These are phyloP conservation scores for Azemiops feae DNA, from an alignment of 2,113 vertebrate species.

Conservation along the genomic window DNA sequence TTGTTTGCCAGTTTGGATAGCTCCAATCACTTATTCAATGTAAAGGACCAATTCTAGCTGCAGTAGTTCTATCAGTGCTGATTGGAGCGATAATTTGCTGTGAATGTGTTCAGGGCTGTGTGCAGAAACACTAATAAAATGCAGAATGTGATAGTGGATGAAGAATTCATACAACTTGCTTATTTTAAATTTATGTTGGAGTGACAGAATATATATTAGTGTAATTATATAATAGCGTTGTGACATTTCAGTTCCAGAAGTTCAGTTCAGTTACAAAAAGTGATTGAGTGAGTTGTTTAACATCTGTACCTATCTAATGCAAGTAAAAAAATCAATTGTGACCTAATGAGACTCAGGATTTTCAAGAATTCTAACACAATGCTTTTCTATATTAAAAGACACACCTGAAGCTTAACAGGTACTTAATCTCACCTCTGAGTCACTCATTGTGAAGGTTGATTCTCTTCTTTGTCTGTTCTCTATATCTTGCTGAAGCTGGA, in stretches of 20 bases:
- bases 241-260: not conserved
- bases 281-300: not conserved
- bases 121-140: not conserved
- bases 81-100: not conserved
- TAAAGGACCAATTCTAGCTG: not conserved
- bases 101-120: not conserved
- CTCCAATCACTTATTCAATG: not conserved
- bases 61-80: not conserved
- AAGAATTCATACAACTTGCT: not conserved
- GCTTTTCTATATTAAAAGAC: conserved; percentile 5
- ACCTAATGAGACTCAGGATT: not conserved
- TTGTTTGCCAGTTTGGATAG: not conserved
- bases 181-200: not conserved
- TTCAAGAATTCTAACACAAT: not conserved
- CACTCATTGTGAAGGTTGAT: conserved; percentile 71
- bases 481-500: conserved; percentile 58
- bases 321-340: not conserved
- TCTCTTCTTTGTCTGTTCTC: conserved; percentile 42
- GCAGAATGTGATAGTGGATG: not conserved
- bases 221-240: not conserved
- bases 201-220: not conserved
- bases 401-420: not conserved
- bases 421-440: conserved; percentile 75
- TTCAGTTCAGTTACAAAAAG: not conserved
- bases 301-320: not conserved